A percentile compares a stretch with the other conserved stretches of the same genome.
phyloP scores from a whole-genome alignment of 2,888 invertebrate genomes.

The Chalcosyrphus nemorum region DNA sequence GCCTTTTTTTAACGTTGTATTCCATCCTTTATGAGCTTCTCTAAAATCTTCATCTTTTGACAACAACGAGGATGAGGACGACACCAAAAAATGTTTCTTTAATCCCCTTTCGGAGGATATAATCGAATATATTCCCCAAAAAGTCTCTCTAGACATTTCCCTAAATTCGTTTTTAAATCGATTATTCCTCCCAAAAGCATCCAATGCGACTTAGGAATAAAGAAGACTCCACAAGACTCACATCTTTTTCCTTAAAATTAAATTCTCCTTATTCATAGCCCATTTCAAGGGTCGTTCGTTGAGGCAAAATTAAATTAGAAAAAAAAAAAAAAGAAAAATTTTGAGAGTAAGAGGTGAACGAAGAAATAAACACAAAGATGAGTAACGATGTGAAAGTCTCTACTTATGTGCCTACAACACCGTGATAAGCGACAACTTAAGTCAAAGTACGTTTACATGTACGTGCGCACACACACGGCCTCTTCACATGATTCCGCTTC shows the following conservation, averaged over 20 bases:
- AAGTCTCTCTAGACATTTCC: not conserved
- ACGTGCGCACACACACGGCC: slow-evolving; percentile 23
- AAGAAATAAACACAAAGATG: slow-evolving; percentile 57
- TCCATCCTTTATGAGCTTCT: not conserved
- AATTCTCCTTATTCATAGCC: slow-evolving; percentile 71
- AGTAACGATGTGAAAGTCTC: slow-evolving; percentile 67
- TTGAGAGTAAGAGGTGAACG: not conserved
- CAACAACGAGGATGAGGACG: no score
- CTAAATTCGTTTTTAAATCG: slow-evolving; percentile 45
- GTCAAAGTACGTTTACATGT: slow-evolving; percentile 54
- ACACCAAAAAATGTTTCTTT: not conserved
- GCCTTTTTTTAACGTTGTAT: not conserved
- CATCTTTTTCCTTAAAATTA: slow-evolving; percentile 63
- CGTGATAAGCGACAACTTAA: slow-evolving; percentile 72
- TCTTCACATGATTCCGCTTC: slow-evolving; percentile 43
- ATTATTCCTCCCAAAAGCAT: slow-evolving; percentile 27
- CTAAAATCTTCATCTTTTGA: not conserved
- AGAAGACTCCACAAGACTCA: not conserved
- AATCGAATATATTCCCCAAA: slow-evolving; percentile 25
- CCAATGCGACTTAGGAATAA: not conserved
- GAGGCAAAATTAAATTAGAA: slow-evolving; percentile 61
- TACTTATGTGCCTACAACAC: slow-evolving; percentile 70
- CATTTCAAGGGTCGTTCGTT: slow-evolving; percentile 58
- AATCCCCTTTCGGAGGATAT: slow-evolving; percentile 11
- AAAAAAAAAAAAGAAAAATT: slow-evolving; percentile 23